Evolutionary conservation across 1,140 invertebrate species (phyloP), one percentile per base, ranked within the genome.

Genomic region (Lepidurus apus): DNA sequence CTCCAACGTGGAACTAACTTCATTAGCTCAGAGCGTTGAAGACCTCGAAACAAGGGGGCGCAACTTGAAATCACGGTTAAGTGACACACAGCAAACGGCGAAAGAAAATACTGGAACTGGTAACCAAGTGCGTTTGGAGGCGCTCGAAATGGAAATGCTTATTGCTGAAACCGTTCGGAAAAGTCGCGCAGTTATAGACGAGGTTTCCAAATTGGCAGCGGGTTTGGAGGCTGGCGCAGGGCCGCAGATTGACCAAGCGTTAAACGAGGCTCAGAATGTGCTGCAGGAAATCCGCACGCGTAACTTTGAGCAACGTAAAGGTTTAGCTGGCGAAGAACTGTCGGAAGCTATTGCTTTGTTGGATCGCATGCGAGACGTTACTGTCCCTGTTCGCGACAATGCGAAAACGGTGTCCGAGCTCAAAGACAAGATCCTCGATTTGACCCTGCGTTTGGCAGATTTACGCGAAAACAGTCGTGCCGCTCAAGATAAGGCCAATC

Each of bases 171-270:
- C 85, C 43, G 83, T 83, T 73, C 78, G 74, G 17, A 79, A 81
- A 75, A 82, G 83, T 11, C 76, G 81, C 42, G 79, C 85, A 0
- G 89, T 91, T 0, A 90, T 95, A 5, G 83, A 85, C 0, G 89
- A 93, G 74, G 89, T 95, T 0, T 85, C 90, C 11, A 86, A 88
- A 5, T 82, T 95, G 5, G 89, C 91, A 1, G 86, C 88, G 42
- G 90, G 90, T 74, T 84, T 92, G 0, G 90, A 91, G 79, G 89
- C 90, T 1, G 89, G 90, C 42, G 84, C 88, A 65, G 91, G 90
- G 42, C 91, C 91, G 0, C 92, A 93, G 83, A 88, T 94, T 0
- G 94, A 95, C 74, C 89, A 88, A 21, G 91, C 93, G 0, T 82
- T 96, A 5, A 85, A 88, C 11, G 89, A 95, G 83, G 94, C 93